Conservation (phyloP, 2,113 vertebrate species). For the Microcebus murinus region DNA sequence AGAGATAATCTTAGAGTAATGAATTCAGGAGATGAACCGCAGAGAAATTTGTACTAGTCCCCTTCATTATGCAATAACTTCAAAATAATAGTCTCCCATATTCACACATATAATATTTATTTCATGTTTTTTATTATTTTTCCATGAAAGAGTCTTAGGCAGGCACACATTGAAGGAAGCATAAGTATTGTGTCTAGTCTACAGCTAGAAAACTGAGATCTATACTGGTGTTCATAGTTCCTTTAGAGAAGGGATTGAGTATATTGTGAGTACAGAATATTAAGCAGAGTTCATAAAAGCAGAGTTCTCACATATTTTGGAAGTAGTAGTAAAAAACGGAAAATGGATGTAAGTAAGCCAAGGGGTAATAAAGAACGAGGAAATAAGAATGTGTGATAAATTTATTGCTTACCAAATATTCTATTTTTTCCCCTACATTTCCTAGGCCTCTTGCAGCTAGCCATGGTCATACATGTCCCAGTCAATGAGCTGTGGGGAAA, state of each 20-base stretch:
- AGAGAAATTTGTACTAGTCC: background rate
- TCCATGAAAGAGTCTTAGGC: background rate
- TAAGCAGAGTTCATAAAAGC: background rate
- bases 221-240: background rate
- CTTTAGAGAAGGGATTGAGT: background rate
- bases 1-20: background rate
- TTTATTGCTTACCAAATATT: background rate
- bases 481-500: background rate
- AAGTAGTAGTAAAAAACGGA: background rate
- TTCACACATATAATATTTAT: background rate
- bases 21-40: conserved; percentile 26
- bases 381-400: background rate
- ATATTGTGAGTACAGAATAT: background rate
- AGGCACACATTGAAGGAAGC: background rate
- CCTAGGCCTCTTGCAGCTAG: background rate
- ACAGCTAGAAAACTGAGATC: background rate
- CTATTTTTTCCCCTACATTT: background rate
- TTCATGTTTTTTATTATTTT: background rate
- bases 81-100: background rate
- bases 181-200: background rate
- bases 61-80: background rate
- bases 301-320: background rate
- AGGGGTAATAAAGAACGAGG: background rate
- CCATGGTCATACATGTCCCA: background rate
- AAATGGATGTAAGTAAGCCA: background rate